Percentiles rank a stretch among this genome's conserved stretches.
Evolutionary conservation across 2,888 invertebrate species (phyloP).

Genomic region (Agrotis ipsilon): DNA sequence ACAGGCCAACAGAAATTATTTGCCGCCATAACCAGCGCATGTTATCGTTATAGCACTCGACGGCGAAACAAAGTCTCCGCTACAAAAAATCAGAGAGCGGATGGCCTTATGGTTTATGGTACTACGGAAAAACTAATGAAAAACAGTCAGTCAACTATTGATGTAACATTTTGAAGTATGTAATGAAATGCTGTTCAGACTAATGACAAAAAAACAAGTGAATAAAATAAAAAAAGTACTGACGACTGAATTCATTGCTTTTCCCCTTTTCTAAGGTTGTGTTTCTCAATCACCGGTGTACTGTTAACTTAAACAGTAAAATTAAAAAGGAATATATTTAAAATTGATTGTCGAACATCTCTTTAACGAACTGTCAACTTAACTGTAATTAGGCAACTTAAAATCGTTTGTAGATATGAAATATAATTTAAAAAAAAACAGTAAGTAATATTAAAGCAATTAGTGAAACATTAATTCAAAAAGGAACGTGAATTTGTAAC

Average conservation of each 20-base stretch:
- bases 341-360: constrained; percentile 18
- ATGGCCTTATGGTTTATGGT: neutral
- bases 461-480: neutral
- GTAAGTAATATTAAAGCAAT: neutral
- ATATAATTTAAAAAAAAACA: neutral
- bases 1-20: too few species aligned
- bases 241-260: constrained; percentile 24
- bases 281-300: constrained; percentile 20
- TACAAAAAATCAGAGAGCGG: too few species aligned
- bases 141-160: constrained; percentile 1
- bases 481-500: neutral
- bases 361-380: constrained; percentile 21
- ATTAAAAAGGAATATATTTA: constrained; percentile 1
- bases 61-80: too few species aligned
- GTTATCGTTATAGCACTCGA: too few species aligned
- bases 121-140: constrained; percentile 1
- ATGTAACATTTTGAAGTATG: neutral
- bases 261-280: constrained; percentile 22
- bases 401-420: neutral
- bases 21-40: too few species aligned
- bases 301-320: constrained; percentile 40
- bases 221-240: constrained; percentile 14
- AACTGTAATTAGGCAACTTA: constrained; percentile 23
- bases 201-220: neutral
- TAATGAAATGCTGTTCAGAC: neutral